Percentiles rank a stretch among this genome's conserved stretches.
phyloP scores from a whole-genome alignment of 1,140 invertebrate genomes.

The Venustaconcha ellipsiformis region DNA sequence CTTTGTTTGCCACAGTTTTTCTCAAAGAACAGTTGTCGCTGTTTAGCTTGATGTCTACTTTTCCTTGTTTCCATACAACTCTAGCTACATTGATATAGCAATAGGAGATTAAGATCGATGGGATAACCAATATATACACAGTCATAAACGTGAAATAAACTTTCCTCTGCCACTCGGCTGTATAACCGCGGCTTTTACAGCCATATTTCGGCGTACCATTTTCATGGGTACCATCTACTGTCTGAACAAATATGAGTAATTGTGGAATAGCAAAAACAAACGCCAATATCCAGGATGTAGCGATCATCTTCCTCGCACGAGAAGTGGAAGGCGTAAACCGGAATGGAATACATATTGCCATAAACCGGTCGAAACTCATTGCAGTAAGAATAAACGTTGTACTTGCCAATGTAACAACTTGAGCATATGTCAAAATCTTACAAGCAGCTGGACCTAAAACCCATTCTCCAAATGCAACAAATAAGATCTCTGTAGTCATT shows the following conservation, averaged over 20 bases:
- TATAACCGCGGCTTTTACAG: slow-evolving; percentile 68
- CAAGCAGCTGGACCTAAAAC: slow-evolving; percentile 68
- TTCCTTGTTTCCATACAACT: slow-evolving; percentile 64
- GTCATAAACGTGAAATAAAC: slow-evolving; percentile 69
- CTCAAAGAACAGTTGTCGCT: slow-evolving; percentile 41
- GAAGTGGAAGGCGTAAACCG: slow-evolving; percentile 45
- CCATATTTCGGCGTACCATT: slow-evolving; percentile 55
- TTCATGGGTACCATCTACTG: slow-evolving; percentile 39
- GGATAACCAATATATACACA: slow-evolving; percentile 67
- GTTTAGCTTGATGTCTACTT: slow-evolving; percentile 4
- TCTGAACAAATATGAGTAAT: slow-evolving; percentile 69
- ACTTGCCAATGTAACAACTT: slow-evolving; percentile 69
- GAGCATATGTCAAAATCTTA: slow-evolving; percentile 68
- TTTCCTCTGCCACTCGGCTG: slow-evolving; percentile 69
- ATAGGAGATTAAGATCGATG: slow-evolving; percentile 66
- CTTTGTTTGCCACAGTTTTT: slow-evolving; percentile 44
- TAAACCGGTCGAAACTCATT: slow-evolving; percentile 70
- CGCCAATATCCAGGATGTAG: slow-evolving; percentile 67
- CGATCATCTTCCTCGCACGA: slow-evolving; percentile 57
- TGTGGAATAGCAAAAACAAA: slow-evolving; percentile 70
- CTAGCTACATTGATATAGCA: slow-evolving; percentile 69
- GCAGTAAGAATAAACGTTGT: slow-evolving; percentile 70
- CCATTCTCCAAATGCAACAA: slow-evolving; percentile 68
- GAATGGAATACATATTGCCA: slow-evolving; percentile 70
- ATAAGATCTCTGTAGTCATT: slow-evolving; percentile 70